Conservation (phyloP, 53 echinoderm and acorn worm species). For the Apostichopus leukothele region DNA sequence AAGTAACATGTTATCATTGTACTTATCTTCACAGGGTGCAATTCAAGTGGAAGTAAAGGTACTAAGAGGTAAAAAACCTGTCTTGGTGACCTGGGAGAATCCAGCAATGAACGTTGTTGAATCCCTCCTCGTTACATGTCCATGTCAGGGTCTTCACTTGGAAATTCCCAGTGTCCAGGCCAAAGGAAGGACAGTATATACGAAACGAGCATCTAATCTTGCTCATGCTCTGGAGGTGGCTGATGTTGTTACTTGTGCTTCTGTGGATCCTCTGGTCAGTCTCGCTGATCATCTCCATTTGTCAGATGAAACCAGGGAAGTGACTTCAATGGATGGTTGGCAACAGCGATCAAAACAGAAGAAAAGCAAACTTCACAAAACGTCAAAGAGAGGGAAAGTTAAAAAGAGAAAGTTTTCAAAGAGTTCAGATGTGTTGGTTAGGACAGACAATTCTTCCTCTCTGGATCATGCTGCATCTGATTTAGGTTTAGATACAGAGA, state of each 20-base stretch:
- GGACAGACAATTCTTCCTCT: too few relatives aligned
- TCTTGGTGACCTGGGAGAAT: conserved; percentile 29
- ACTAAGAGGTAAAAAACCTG: background rate
- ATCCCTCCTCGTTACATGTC: conserved; percentile 20
- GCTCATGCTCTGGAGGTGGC: conserved; percentile 14
- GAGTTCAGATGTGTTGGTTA: too few relatives aligned
- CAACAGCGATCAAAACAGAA: too few relatives aligned
- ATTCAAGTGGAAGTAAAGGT: conserved; percentile 18
- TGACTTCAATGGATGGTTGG: too few relatives aligned
- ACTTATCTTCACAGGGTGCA: background rate
- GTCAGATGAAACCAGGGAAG: background rate
- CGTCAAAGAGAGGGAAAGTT: too few relatives aligned
- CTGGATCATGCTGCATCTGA: too few relatives aligned
- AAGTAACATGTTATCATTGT: background rate
- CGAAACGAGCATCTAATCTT: conserved; percentile 14
- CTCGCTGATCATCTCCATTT: background rate
- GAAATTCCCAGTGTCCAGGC: too few relatives aligned
- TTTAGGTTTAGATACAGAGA: too few relatives aligned
- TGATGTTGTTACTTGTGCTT: conserved; percentile 9
- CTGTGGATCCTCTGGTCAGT: background rate
- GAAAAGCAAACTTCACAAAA: too few relatives aligned
- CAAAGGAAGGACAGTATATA: background rate
- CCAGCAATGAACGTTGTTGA: background rate
- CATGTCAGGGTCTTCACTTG: conserved; percentile 15
- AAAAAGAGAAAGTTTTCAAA: too few relatives aligned